These are phyloP conservation scores for Steinernema khuongi DNA, from an alignment of 1,140 invertebrate species.

Conservation along the genomic window DNA sequence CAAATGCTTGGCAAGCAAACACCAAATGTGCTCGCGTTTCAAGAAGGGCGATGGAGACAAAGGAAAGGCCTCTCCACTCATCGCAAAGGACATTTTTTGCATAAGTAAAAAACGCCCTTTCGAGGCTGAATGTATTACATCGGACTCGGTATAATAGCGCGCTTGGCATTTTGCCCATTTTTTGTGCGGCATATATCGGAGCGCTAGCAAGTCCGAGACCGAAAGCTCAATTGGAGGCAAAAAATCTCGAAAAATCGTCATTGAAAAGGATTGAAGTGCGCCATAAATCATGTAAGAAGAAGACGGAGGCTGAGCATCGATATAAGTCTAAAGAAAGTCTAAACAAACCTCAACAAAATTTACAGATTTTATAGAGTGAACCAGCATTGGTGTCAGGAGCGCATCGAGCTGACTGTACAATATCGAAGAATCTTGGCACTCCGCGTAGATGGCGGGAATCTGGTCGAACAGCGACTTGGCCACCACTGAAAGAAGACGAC, in stretches of 20 bases:
- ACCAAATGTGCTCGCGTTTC: too few species aligned
- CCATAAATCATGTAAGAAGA: too few species aligned
- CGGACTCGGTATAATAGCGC: background rate
- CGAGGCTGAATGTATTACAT: constrained; percentile 3
- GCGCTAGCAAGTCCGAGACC: too few species aligned
- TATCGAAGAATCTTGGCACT: background rate
- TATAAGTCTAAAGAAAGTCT: background rate
- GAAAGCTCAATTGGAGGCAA: background rate
- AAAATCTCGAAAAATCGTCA: background rate
- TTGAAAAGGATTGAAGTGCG: too few species aligned
- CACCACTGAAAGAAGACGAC: background rate
- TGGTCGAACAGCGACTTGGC: background rate
- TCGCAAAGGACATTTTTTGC: constrained; percentile 8
- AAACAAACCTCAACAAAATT: background rate
- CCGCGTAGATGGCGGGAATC: background rate
- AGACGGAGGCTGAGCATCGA: too few species aligned
- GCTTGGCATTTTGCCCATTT: background rate
- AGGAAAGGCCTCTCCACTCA: background rate
- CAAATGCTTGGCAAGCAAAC: too few species aligned
- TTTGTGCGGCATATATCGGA: too few species aligned
- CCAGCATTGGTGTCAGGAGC: background rate
- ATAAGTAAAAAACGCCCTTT: background rate
- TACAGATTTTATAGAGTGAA: background rate
- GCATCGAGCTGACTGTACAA: background rate
- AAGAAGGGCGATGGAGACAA: background rate